These are phyloP conservation scores for Tipula unca DNA, from an alignment of 2,888 invertebrate species.

Conservation along the genomic window DNA sequence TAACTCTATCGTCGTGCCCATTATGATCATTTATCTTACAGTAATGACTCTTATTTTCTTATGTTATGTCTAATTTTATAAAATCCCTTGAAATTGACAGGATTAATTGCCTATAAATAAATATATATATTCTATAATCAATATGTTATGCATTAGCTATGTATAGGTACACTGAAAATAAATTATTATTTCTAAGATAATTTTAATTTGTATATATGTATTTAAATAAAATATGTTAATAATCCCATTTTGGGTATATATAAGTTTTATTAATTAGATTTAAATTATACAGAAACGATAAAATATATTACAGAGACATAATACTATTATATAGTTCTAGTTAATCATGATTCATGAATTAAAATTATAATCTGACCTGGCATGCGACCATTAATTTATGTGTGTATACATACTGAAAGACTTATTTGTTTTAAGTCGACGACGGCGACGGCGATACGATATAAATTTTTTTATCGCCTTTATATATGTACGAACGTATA, in stretches of 20 bases:
- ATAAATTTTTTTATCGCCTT: background rate
- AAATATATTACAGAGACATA: background rate
- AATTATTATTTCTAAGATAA: background rate
- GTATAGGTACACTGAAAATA: background rate
- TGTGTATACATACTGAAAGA: background rate
- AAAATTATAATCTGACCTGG: background rate
- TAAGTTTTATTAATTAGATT: background rate
- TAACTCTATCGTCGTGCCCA: background rate
- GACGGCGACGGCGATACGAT: background rate
- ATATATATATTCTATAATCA: background rate
- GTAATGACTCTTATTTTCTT: background rate
- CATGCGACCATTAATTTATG: conserved; percentile 14
- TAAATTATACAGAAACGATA: background rate
- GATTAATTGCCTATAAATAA: background rate
- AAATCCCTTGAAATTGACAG: background rate
- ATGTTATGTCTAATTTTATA: background rate
- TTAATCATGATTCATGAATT: background rate
- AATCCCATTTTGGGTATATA: background rate
- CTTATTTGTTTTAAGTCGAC: background rate
- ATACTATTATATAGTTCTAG: background rate
- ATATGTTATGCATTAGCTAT: background rate
- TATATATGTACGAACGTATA: too few species aligned
- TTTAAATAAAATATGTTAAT: background rate
- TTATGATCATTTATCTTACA: background rate
- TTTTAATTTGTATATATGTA: background rate